Evolutionary conservation across 2,888 invertebrate species (phyloP), one percentile per base, ranked within the genome.

Genomic region (Nineta flava): DNA sequence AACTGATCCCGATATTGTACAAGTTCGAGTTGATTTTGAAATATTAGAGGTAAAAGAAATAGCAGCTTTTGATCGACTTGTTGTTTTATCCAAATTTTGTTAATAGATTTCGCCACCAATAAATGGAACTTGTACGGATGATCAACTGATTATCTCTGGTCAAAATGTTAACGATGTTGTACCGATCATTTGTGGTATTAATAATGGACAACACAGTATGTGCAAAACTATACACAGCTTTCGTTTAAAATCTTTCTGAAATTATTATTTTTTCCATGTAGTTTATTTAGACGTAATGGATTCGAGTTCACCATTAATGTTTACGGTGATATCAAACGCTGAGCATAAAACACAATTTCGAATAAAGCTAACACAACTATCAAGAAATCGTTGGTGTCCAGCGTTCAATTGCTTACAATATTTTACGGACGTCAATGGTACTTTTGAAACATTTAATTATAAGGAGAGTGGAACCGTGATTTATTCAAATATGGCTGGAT

Each of bases 181-280:
- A 51, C 86, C 86, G 0, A 71, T 76, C 5, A 64, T 87, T 17
- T 87, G 87, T 60, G 87, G 87, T 15, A 75, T 81, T 40, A 86
- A 85, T 60, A 77, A 81, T 1, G 85, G 83, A 12, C 83, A 83
- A 61, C 84, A 85, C 58, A 67, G 87, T 86, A 69, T 70, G 66
- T 60, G 46, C 45, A 19, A 19, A n/a, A 10, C 12, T 6, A 10
- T 45, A 46, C 15, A 46, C 15, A 31, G 13, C 13, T 46, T 15
- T n/a, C 17, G 3, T 15, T 13, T 12, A 5, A 38, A 12, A 12
- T 9, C 5, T 38, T 34, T 34, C 10, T 9, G 9, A 34, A 9
- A 9, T 9, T 9, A 9, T 34, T 9, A 34, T 34, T 43, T 16
- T 16, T 54, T 50, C 51, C 38, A 48, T 64, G 73, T 12, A 86